Evolutionary conservation across 2,888 invertebrate genomes (phyloP).

Genomic region (Malacosoma neustria): DNA sequence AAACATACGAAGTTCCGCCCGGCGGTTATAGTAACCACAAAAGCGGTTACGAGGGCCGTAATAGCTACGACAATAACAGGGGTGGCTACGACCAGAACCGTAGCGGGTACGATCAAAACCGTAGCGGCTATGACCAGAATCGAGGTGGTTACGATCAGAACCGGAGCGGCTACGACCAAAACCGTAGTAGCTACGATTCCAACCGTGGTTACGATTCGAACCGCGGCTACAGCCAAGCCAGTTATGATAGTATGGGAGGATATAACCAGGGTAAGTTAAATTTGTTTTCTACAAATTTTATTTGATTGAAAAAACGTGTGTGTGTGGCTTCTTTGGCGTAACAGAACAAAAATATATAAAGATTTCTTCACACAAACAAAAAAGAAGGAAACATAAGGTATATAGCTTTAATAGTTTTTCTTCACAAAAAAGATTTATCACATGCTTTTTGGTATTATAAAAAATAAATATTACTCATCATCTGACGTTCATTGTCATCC

Average conservation of each 20-base stretch:
- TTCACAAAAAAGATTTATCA: no score
- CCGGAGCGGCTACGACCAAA: conserved; percentile 14
- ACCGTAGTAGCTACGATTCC: conserved; percentile 16
- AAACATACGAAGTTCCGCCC: conserved; percentile 49
- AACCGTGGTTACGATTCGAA: conserved; percentile 3
- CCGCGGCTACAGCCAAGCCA: conserved; percentile 5
- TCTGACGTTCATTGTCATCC: no score
- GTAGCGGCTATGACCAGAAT: conserved; percentile 22
- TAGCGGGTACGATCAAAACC: conserved; percentile 8
- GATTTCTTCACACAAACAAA: no score
- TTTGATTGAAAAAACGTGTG: no score
- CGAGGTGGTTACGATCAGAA: conserved; percentile 17
- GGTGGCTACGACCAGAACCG: conserved; percentile 9
- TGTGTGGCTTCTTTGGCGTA: no score
- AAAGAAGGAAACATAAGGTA: no score
- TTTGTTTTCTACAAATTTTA: no score
- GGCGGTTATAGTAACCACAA: conserved; percentile 39
- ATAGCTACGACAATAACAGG: conserved; percentile 15
- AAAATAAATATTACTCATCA: no score
- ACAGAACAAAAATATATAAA: no score
- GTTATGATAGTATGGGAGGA: conserved; percentile 21
- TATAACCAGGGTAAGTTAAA: conserved; percentile 13
- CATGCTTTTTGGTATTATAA: no score
- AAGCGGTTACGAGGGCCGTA: conserved; percentile 15
- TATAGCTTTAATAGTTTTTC: no score